phyloP scores from a whole-genome alignment of 2,888 invertebrate species.

The Polymixis lichenea region DNA sequence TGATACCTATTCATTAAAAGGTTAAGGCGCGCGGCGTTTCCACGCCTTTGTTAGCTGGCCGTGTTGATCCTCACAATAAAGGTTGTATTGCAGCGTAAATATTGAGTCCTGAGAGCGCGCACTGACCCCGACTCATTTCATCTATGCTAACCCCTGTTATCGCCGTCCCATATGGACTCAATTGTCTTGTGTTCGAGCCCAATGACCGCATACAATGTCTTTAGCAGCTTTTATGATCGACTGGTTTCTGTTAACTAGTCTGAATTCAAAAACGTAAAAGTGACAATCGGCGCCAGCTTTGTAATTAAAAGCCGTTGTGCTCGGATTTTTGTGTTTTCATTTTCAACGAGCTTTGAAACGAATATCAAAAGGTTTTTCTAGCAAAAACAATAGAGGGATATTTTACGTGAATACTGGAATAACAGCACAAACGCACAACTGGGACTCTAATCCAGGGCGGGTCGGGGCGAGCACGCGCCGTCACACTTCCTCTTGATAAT shows the following conservation, averaged over 20 bases:
- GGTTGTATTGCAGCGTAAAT: slow-evolving; percentile 86
- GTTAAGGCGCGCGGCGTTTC: slow-evolving; percentile 71
- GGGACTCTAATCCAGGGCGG: slow-evolving; percentile 82
- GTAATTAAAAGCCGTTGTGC: slow-evolving; percentile 63
- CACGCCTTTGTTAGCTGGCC: slow-evolving; percentile 76
- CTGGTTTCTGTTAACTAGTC: slow-evolving; percentile 23
- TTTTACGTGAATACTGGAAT: slow-evolving; percentile 78
- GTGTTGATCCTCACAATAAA: slow-evolving; percentile 86
- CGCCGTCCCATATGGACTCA: slow-evolving; percentile 80
- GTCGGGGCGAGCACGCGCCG: slow-evolving; percentile 82
- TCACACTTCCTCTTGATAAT: slow-evolving; percentile 78
- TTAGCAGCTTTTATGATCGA: slow-evolving; percentile 64
- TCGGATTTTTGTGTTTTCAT: slow-evolving; percentile 57
- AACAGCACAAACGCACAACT: slow-evolving; percentile 83
- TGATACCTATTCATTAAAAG: slow-evolving; percentile 75
- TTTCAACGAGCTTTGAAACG: slow-evolving; percentile 63
- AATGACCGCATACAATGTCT: slow-evolving; percentile 65
- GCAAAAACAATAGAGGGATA: slow-evolving; percentile 79
- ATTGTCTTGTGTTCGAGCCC: slow-evolving; percentile 82
- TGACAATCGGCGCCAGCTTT: slow-evolving; percentile 50
- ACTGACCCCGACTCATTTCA: slow-evolving; percentile 85
- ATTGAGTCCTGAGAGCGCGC: slow-evolving; percentile 82
- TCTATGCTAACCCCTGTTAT: slow-evolving; percentile 82
- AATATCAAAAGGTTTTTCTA: slow-evolving; percentile 76
- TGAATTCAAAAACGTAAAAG: slow-evolving; percentile 35